A percentile compares a stretch with the other conserved stretches of the same genome.
Conservation (phyloP, 2,888 invertebrate species). For the Neoitamus cyanurus region DNA sequence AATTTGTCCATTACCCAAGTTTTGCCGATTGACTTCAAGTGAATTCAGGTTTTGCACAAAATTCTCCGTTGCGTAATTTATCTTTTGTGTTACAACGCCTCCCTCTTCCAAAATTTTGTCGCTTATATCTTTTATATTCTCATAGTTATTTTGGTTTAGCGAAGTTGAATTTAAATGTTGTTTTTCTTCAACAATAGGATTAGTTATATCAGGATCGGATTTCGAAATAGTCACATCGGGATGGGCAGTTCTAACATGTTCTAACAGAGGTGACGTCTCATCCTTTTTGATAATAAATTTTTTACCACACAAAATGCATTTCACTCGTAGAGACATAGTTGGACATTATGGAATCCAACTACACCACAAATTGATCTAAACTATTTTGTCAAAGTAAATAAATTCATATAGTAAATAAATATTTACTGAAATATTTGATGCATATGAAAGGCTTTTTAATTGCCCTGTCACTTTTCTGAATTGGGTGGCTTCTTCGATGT, state of each 20-base stretch:
- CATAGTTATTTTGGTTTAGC: not conserved
- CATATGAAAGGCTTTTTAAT: not conserved
- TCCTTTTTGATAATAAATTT: not conserved
- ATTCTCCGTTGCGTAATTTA: not conserved
- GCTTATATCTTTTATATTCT: not conserved
- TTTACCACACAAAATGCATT: conserved; percentile 43
- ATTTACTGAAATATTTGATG: not conserved
- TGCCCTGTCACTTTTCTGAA: not conserved
- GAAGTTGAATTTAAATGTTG: not conserved
- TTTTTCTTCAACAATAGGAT: not conserved
- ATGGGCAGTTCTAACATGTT: conserved; percentile 47
- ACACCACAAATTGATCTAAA: not conserved
- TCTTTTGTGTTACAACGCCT: not conserved
- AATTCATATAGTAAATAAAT: not conserved
- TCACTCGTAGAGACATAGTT: conserved; percentile 28
- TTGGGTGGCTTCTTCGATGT: not conserved
- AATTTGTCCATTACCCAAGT: not conserved
- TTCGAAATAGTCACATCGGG: conserved; percentile 39
- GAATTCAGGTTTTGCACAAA: not conserved
- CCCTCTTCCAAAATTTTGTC: not conserved
- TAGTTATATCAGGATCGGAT: not conserved
- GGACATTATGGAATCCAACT: conserved; percentile 22
- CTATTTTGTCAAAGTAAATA: not conserved
- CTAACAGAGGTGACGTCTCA: conserved; percentile 43
- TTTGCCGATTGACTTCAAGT: not conserved